Base-by-base conservation (phyloP, 2,113 vertebrate species). In the Pomatorhinus ruficollis region DNA sequence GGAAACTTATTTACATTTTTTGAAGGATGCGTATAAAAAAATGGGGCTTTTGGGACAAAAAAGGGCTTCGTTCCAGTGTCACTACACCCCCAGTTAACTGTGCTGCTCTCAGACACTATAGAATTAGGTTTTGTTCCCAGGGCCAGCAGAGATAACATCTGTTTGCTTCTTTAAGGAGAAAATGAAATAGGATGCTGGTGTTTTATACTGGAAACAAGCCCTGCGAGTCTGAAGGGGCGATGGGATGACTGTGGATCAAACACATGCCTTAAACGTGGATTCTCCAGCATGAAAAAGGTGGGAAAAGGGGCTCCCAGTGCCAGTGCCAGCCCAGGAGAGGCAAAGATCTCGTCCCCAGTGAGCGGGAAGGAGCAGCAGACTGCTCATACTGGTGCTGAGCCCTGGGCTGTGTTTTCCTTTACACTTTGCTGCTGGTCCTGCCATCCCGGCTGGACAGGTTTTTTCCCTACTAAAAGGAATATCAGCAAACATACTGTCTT, bases 1-100 rank as follows among this genome's bases (percentile, higher is more conserved):
- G 97, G 93, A 84, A 97, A 78, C 80, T 70, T 98, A 97, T 97
- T 98, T 97, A 96, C 93, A 91, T 97, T 93, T 95, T 81, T 77
- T 70, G 64, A 72, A 83, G 86, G 72, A 92, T 84, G 61, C 40
- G 0, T 93, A 64, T 70, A 54, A 35, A 66, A 94, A 94, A 78
- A 68, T 45, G 54, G 75, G 88, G 71, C 87, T 96, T 95, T 92
- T 3, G 96, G 90, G 92, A 95, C 72, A 84, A 75, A 78, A 64
- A 53, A 86, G 49, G 83, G 88, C 81, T 94, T 82, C 83, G 72
- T 93, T 95, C 74, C 14, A 90, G 90, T 77, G 71, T 95, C 74
- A 79, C 57, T 76, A 52, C 91, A 95, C 61, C 53, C 93, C 49
- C 82, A 60, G 79, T 64, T 93, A 60, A 70, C 83, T 74, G 72